Evolutionary conservation across 1,140 invertebrate species (phyloP).

Genomic region (Calliphora vicina): DNA sequence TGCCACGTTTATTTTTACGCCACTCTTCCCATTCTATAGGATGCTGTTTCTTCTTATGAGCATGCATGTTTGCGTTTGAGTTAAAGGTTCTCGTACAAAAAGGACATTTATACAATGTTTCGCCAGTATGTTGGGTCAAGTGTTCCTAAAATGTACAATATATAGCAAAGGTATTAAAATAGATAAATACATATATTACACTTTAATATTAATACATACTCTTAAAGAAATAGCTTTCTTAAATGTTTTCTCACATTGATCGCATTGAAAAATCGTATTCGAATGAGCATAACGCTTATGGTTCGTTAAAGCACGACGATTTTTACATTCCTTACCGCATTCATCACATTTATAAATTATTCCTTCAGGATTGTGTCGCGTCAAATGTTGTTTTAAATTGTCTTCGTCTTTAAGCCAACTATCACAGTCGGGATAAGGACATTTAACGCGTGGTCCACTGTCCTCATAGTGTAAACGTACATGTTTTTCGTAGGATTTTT

Average conservation of each 20-base stretch:
- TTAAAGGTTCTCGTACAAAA: constrained; percentile 60
- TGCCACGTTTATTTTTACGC: constrained; percentile 58
- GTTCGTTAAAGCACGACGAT: constrained; percentile 51
- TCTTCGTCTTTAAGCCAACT: constrained; percentile 59
- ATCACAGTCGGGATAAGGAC: constrained; percentile 53
- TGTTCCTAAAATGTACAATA: constrained; percentile 50
- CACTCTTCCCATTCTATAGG: constrained; percentile 59
- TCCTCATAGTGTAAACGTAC: constrained; percentile 58
- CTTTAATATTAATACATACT: constrained; percentile 41
- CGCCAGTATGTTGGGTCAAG: constrained; percentile 60
- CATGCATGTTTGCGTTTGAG: constrained; percentile 61
- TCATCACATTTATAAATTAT: constrained; percentile 43
- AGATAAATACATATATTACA: neutral
- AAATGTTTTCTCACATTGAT: constrained; percentile 58
- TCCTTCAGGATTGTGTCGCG: constrained; percentile 46
- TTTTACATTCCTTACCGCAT: constrained; percentile 57
- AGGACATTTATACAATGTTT: constrained; percentile 58
- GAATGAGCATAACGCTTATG: constrained; percentile 59
- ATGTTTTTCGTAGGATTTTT: constrained; percentile 57
- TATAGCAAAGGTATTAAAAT: neutral
- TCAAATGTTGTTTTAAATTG: constrained; percentile 54
- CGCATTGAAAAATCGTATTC: constrained; percentile 54
- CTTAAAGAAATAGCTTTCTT: constrained; percentile 59
- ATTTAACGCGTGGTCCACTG: constrained; percentile 55
- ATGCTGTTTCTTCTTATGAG: constrained; percentile 61